These are phyloP conservation scores for Noctua pronuba DNA, from an alignment of 2,888 invertebrate genomes.

Conservation along the genomic window DNA sequence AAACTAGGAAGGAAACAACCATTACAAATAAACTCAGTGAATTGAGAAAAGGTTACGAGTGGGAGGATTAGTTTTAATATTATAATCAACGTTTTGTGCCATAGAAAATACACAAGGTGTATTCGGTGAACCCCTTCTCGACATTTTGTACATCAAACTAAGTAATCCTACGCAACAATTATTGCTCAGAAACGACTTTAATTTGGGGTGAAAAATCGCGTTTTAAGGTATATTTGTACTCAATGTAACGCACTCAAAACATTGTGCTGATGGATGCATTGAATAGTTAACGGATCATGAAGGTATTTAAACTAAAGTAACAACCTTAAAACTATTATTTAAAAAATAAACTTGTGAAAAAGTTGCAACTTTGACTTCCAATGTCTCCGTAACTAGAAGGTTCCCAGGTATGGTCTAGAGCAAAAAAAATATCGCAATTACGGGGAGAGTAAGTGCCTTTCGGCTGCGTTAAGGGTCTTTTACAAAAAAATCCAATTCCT, in stretches of 20 bases:
- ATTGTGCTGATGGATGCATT: background rate
- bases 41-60: conserved; percentile 1
- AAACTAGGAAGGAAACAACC: background rate
- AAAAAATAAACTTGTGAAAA: too few relatives aligned
- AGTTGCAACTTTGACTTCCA: background rate
- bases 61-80: conserved; percentile 13
- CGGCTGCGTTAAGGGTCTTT: background rate
- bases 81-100: background rate
- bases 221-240: background rate
- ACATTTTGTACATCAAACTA: too few relatives aligned
- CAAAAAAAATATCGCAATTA: too few relatives aligned
- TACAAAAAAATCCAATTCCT: background rate
- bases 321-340: background rate
- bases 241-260: background rate
- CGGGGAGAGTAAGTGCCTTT: too few relatives aligned
- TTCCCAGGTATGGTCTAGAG: too few relatives aligned
- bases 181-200: too few relatives aligned
- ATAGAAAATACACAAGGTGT: background rate
- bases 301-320: background rate
- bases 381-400: too few relatives aligned
- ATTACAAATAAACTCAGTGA: background rate
- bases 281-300: background rate
- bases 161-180: background rate
- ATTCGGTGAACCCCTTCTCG: too few relatives aligned
- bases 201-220: background rate